These are phyloP conservation scores for Lepus townsendii DNA, from an alignment of 2,797 vertebrate species.

Conservation along the genomic window DNA sequence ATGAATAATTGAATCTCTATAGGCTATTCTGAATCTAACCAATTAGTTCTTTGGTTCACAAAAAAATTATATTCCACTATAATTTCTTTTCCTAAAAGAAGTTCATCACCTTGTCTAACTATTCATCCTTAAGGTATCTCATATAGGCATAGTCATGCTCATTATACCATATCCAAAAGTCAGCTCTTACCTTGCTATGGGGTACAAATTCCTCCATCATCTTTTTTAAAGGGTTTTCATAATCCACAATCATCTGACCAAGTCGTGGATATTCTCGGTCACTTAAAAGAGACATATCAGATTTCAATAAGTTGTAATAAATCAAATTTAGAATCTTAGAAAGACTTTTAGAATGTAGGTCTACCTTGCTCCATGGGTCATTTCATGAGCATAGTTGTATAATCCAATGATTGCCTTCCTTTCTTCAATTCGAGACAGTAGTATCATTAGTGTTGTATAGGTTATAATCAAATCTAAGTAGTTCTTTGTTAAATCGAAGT, in stretches of 20 bases:
- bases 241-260: constrained; percentile 99
- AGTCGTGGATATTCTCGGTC: constrained; percentile 98
- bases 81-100: constrained; percentile 40
- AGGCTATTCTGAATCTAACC: not conserved
- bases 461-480: constrained; percentile 99
- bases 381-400: constrained; percentile 99
- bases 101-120: constrained; percentile 8
- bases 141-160: not conserved
- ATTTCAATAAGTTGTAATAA: constrained; percentile 59
- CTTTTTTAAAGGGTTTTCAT: constrained; percentile 99
- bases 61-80: constrained; percentile 15
- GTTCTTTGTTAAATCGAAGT: constrained; percentile 99
- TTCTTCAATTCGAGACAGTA: constrained; percentile 98
- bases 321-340: constrained; percentile 24
- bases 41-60: constrained; percentile 51
- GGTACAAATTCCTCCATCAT: constrained; percentile 99
- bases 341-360: not conserved
- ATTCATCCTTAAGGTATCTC: not conserved
- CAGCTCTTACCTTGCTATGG: constrained; percentile 95
- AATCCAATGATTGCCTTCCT: constrained; percentile 98
- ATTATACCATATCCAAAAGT: constrained; percentile 1
- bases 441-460: constrained; percentile 98
- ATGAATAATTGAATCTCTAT: constrained; percentile 25
- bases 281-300: constrained; percentile 88
- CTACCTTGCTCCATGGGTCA: constrained; percentile 99